phyloP scores from a whole-genome alignment of 2,888 invertebrate species.

The Sinohyriopsis cumingii region DNA sequence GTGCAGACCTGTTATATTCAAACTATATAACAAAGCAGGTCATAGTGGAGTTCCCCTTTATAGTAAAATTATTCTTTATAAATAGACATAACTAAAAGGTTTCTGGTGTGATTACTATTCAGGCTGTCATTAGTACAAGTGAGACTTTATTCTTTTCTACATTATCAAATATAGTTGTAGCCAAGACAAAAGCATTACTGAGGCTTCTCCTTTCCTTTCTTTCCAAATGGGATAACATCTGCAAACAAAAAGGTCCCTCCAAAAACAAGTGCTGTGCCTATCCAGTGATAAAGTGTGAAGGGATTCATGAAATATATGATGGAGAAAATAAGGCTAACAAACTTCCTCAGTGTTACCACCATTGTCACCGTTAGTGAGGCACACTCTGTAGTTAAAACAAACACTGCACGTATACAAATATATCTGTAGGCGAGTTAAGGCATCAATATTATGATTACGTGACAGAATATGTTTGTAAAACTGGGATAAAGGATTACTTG shows the following conservation, averaged over 20 bases:
- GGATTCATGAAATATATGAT: slow-evolving; percentile 95
- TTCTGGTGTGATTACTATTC: too few species aligned
- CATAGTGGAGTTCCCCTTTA: too few species aligned
- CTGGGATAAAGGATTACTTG: too few species aligned
- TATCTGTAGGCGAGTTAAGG: slow-evolving; percentile 74
- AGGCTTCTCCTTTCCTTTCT: background rate
- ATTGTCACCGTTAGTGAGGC: slow-evolving; percentile 94
- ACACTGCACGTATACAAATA: slow-evolving; percentile 95
- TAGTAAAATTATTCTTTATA: too few species aligned
- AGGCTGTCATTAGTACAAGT: too few species aligned
- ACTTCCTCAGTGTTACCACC: slow-evolving; percentile 95
- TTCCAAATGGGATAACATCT: slow-evolving; percentile 45
- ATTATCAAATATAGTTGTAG: too few species aligned
- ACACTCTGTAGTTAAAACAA: slow-evolving; percentile 93
- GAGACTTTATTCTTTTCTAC: too few species aligned
- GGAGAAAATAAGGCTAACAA: slow-evolving; percentile 94
- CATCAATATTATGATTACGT: background rate
- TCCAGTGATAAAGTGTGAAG: slow-evolving; percentile 92
- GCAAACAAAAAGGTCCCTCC: slow-evolving; percentile 94
- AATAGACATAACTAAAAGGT: too few species aligned
- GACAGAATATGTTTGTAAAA: background rate
- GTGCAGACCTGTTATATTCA: too few species aligned
- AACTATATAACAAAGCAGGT: too few species aligned
- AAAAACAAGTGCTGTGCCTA: slow-evolving; percentile 92
- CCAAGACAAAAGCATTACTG: too few species aligned